These are phyloP conservation scores for Drosophila rubida DNA, from an alignment of 2,888 invertebrate genomes.

Conservation along the genomic window DNA sequence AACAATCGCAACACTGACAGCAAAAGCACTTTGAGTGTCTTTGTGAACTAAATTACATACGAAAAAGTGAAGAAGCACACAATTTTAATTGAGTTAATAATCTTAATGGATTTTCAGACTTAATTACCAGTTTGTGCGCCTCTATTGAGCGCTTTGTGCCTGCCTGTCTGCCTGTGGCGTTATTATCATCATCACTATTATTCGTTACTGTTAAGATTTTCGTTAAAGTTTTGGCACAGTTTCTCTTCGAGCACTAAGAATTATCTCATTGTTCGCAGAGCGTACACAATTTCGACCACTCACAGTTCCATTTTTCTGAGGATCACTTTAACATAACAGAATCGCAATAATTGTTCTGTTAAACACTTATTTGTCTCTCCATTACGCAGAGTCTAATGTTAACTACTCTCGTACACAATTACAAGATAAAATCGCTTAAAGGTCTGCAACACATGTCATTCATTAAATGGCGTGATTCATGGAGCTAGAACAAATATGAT, in stretches of 20 bases:
- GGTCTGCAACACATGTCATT: neutral
- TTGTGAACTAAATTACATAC: constrained; percentile 61
- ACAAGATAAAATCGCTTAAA: neutral
- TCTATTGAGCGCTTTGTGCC: constrained; percentile 23
- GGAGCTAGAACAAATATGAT: neutral
- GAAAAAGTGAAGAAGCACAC: constrained; percentile 60
- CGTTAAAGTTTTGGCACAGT: constrained; percentile 28
- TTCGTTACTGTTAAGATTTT: constrained; percentile 1
- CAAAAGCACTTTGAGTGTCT: constrained; percentile 9
- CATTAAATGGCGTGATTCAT: neutral
- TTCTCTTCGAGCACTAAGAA: neutral
- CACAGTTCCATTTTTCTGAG: neutral
- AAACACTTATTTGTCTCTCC: neutral
- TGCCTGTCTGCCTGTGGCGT: constrained; percentile 4
- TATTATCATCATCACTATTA: constrained; percentile 3
- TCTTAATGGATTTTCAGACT: constrained; percentile 71
- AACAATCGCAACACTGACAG: constrained; percentile 3
- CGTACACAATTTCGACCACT: neutral
- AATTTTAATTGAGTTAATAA: constrained; percentile 74
- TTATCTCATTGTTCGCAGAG: constrained; percentile 5
- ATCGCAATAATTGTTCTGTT: constrained; percentile 1
- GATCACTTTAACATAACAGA: neutral
- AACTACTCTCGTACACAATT: neutral
- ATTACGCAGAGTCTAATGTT: neutral
- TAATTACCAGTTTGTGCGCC: constrained; percentile 58